Base-by-base conservation (phyloP, 2,797 vertebrate species). In the Notolepis coatsorum region DNA sequence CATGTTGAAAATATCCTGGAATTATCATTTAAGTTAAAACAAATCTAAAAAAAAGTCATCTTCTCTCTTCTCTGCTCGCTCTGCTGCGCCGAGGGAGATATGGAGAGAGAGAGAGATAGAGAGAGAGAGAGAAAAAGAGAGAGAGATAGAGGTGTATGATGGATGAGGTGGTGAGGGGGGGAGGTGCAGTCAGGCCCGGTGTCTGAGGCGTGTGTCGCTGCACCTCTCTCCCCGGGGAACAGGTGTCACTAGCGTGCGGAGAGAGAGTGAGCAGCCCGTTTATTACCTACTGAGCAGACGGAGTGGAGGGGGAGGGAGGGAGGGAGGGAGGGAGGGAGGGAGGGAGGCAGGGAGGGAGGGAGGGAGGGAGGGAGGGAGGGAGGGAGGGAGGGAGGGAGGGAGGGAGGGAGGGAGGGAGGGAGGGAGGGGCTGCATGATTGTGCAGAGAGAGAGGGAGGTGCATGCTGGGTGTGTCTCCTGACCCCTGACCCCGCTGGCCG, bases 241-340 rank as follows among this genome's bases (percentile, higher is more conserved):
- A 68, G 81, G 77, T 82, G 76, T 84, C 86, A 87, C 68, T 88
- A 15, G 69, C 71, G 76, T 66, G 72, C 56, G 66, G 75, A 84
- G 73, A 73, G 71, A 72, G 81, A 82, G n/a, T 12, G 30, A 20
- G n/a, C 7, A 28, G 65, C 69, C 64, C n/a, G 79, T 77, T 85
- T 87, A 89, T 84, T 85, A 89, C 84, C 84, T 80, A 78, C 75
- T 75, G 79, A 90, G 82, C 71, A 86, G 61, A 66, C 57, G 73
- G 79, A 73, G 55, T 4, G 48, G 63, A 81, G 31, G 31, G 13
- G 31, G 31, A 35, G 31, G 2, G 13, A 12, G 2, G 31, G 13
- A 35, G 7, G 31, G 31, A 12, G 2, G 7, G 31, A 2, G 5
- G 31, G 2, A 12, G 7, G 31, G 31, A 2, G 2, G 31, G 31